Evolutionary conservation across 2,797 vertebrate genomes (phyloP), one percentile per base, ranked within the genome.

Genomic region (Podarcis lilfordi): DNA sequence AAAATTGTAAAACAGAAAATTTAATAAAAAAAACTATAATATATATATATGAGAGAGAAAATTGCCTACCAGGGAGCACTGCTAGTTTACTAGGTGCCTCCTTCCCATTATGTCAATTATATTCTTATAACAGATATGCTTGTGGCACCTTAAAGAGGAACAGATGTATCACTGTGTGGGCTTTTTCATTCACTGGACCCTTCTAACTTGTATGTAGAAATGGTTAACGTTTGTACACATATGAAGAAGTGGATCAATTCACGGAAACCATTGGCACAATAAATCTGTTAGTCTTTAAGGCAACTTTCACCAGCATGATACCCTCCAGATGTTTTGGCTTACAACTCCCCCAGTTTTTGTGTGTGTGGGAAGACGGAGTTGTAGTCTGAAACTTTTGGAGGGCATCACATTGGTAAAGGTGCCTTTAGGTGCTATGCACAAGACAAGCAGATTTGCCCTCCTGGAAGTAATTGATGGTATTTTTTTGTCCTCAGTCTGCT

Each of bases 291-390:
- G 17, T 29, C 27, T 6, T 61, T 23, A 40, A 76, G 35, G 9
- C 23, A 35, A 2, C 0, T 7, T 15, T 25, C 6, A 25, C 32
- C 11, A 2, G 3, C 25, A 55, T 61, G 71, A 37, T 61, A 9
- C 3, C 61, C 61, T 64, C 21, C 17, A 64, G 61, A 2, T 64
- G 61, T 23, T 19, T 64, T 64, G 61, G 21, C 17, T 23, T 64
- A 64, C 19, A 64, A 64, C 21, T 64, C 19, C 61, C 50, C 13
- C 50, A 55, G 1, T 32, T 29, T 50, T 55, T 64, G 5, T 23
- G 19, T 0, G 13, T 0, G 61, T 1, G 59, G 61, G 59, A 2
- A 5, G 61, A 3, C 13, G 3, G 50, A 64, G 61, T 23, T 23
- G 61, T 61, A 61, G 59, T 64, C 61, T 5, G 2, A 23, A 64